phyloP scores from a whole-genome alignment of 2,113 vertebrate genomes.

The Euleptes europaea region DNA sequence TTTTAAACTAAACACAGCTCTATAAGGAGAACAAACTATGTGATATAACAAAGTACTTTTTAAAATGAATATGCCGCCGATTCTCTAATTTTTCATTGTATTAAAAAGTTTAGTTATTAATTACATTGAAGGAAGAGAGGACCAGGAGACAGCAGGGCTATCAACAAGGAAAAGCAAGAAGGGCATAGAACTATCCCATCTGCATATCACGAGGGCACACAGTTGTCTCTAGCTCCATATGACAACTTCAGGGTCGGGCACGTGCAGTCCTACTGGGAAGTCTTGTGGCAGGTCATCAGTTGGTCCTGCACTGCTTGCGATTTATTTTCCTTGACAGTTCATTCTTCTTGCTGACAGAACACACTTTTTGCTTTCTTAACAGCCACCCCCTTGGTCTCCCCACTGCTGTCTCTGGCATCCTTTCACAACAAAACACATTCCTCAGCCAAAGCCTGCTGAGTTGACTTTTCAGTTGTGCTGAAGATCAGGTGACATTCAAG shows the following conservation, averaged over 20 bases:
- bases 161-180: constrained; percentile 48
- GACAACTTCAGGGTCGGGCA: constrained; percentile 87
- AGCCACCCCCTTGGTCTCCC: constrained; percentile 82
- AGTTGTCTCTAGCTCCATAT: constrained; percentile 74
- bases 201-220: constrained; percentile 61
- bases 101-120: constrained; percentile 72
- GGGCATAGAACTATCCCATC: constrained; percentile 67
- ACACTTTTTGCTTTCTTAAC: constrained; percentile 79
- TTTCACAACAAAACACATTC: constrained; percentile 79
- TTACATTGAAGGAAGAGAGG: constrained; percentile 54
- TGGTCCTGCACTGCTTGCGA: constrained; percentile 85
- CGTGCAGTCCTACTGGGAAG: constrained; percentile 87
- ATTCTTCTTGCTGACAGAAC: constrained; percentile 96
- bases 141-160: constrained; percentile 53
- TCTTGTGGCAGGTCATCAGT: constrained; percentile 89
- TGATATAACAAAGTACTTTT: constrained; percentile 32
- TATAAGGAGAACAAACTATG: constrained; percentile 40
- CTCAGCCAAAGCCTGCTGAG: constrained; percentile 89
- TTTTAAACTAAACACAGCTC: constrained; percentile 54
- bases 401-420: constrained; percentile 90
- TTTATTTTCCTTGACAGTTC: constrained; percentile 92
- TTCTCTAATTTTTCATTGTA: constrained; percentile 45
- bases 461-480: constrained; percentile 80
- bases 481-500: constrained; percentile 82
- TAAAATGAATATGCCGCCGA: constrained; percentile 53